A percentile compares a stretch with the other conserved stretches of the same genome.
phyloP scores from a whole-genome alignment of 2,888 invertebrate genomes.

The Pheosia gnoma region DNA sequence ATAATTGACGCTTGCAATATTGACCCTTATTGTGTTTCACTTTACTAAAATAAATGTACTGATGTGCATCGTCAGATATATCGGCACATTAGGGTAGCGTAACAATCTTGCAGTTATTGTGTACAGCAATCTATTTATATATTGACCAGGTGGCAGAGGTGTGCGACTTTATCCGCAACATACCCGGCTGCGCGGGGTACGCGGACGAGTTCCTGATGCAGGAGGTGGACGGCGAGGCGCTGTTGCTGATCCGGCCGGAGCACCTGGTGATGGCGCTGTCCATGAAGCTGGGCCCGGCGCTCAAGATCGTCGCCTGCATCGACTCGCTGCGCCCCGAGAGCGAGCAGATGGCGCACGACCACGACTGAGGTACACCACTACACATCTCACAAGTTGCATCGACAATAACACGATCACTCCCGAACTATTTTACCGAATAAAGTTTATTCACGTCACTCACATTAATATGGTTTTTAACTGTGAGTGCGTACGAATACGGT shows the following conservation, averaged over 20 bases:
- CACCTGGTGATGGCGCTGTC: constrained; percentile 97
- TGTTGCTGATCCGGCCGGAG: constrained; percentile 95
- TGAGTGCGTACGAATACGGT: too few relatives aligned
- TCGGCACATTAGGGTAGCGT: too few relatives aligned
- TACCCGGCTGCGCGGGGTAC: constrained; percentile 96
- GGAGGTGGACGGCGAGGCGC: constrained; percentile 98
- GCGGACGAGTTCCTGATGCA: constrained; percentile 97
- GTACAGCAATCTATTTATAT: not conserved
- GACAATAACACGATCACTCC: too few relatives aligned
- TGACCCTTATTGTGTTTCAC: not conserved
- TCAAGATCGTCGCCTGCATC: constrained; percentile 97
- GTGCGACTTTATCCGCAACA: constrained; percentile 93
- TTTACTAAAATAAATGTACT: too few relatives aligned
- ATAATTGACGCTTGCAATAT: not conserved
- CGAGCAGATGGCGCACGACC: constrained; percentile 59
- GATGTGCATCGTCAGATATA: too few relatives aligned
- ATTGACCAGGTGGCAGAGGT: constrained; percentile 90
- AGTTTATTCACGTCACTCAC: too few relatives aligned
- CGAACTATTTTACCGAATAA: too few relatives aligned
- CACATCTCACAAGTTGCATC: not conserved
- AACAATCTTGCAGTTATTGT: too few relatives aligned
- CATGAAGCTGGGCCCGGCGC: constrained; percentile 97
- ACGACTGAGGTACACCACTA: constrained; percentile 60
- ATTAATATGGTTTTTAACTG: too few relatives aligned
- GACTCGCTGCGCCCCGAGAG: constrained; percentile 90